Percentiles rank a stretch among this genome's conserved stretches.
phyloP scores from a whole-genome alignment of 2,113 vertebrate genomes.

The Rhodinocichla rosea region DNA sequence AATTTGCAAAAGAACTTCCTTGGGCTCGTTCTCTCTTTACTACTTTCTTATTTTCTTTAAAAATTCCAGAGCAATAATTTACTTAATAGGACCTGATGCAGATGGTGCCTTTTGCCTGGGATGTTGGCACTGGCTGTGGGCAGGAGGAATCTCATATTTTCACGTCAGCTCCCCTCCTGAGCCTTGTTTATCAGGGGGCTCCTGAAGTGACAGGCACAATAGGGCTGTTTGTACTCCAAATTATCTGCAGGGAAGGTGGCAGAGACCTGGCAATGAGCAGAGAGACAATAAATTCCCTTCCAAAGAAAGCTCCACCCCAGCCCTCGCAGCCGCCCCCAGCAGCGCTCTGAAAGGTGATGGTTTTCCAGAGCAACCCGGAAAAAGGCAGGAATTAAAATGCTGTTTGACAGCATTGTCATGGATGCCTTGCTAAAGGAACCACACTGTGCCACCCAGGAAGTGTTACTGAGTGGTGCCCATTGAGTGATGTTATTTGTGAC shows the following conservation, averaged over 20 bases:
- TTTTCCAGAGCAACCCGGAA: background rate
- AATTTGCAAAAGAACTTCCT: conserved; percentile 50
- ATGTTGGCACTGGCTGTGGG: conserved; percentile 50
- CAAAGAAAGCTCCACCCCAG: background rate
- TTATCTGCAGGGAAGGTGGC: conserved; percentile 26
- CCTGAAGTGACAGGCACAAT: conserved; percentile 61
- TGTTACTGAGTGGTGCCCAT: background rate
- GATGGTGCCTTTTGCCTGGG: conserved; percentile 54
- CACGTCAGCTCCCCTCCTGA: conserved; percentile 48
- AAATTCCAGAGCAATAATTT: conserved; percentile 67
- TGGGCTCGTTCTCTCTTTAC: background rate
- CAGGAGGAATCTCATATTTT: conserved; percentile 66
- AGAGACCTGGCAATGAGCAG: conserved; percentile 36
- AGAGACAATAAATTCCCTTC: conserved; percentile 45
- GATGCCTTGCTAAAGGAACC: background rate
- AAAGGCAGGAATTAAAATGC: background rate
- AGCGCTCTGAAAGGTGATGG: rapidly evolving
- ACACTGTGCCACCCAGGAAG: background rate
- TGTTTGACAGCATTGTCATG: background rate
- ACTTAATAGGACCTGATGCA: conserved; percentile 54
- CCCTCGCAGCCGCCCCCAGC: background rate
- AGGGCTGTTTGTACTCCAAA: conserved; percentile 57
- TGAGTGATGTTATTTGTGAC: background rate
- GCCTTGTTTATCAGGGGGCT: conserved; percentile 65
- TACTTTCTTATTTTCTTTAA: background rate